Conservation (phyloP, 2,113 vertebrate genomes). For the Zosterops borbonicus region DNA sequence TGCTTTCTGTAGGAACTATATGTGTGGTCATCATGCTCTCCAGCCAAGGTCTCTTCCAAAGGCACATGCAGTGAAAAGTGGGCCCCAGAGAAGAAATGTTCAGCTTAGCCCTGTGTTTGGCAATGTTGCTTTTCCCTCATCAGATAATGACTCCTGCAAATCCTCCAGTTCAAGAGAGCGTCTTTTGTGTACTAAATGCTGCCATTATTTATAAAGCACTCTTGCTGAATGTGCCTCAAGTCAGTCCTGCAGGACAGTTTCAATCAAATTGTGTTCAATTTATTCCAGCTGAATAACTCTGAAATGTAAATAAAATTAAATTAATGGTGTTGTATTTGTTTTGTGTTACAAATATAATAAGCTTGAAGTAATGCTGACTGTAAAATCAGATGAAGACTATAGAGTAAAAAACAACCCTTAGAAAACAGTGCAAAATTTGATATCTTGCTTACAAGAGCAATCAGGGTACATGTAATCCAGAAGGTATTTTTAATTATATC, state of each 20-base stretch:
- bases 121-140: not conserved
- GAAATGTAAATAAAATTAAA: conserved; percentile 80
- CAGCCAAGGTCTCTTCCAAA: not conserved
- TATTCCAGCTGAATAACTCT: conserved; percentile 72
- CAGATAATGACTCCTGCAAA: conserved; percentile 1
- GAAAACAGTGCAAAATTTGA: conserved; percentile 4
- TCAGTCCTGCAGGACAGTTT: conserved; percentile 72
- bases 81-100: not conserved
- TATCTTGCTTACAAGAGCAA: conserved; percentile 12
- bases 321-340: conserved; percentile 68
- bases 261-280: conserved; percentile 72
- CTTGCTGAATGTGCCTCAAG: conserved; percentile 51
- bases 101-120: not conserved
- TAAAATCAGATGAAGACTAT: conserved; percentile 17
- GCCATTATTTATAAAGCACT: conserved; percentile 57
- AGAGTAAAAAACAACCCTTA: not conserved
- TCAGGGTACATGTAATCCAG: conserved; percentile 10
- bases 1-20: not conserved
- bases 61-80: not conserved
- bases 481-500: not conserved
- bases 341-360: conserved; percentile 65
- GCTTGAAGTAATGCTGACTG: conserved; percentile 36
- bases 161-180: conserved; percentile 10
- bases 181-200: conserved; percentile 50
- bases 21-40: not conserved